Percentiles rank a stretch among this genome's conserved stretches.
These are phyloP conservation scores for Cerastoderma edule DNA, from an alignment of 2,888 invertebrate species.

Conservation along the genomic window DNA sequence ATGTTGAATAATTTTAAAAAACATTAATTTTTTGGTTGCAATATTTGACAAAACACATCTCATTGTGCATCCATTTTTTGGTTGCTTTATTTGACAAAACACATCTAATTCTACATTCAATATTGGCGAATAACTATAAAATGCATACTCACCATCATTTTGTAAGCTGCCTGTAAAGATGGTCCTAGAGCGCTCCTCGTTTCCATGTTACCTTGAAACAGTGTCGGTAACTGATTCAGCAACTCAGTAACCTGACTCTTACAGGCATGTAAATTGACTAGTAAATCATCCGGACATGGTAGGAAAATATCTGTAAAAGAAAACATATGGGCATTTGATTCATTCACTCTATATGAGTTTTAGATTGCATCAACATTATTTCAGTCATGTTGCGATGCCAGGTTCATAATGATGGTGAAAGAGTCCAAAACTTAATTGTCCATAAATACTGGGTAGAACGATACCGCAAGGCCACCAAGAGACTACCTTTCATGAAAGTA, in stretches of 20 bases:
- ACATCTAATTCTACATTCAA: no score
- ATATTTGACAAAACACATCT: no score
- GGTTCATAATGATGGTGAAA: no score
- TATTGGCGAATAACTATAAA: no score
- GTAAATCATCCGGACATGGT: conserved; percentile 95
- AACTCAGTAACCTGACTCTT: conserved; percentile 86
- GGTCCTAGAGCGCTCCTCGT: conserved; percentile 95
- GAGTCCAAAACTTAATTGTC: neutral
- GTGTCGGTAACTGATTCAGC: conserved; percentile 89
- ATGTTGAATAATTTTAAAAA: no score
- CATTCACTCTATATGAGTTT: neutral
- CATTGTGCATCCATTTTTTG: no score
- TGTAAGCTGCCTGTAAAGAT: conserved; percentile 95
- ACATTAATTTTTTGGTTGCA: no score
- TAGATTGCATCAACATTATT: no score
- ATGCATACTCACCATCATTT: conserved; percentile 92
- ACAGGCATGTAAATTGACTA: conserved; percentile 95
- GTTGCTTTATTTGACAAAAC: no score
- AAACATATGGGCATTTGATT: neutral
- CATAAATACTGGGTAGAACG: neutral
- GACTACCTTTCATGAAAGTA: no score
- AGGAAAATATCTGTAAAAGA: conserved; percentile 92
- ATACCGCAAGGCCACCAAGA: no score
- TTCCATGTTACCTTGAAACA: conserved; percentile 88
- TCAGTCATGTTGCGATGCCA: no score